Evolutionary conservation across 2,797 vertebrate genomes (phyloP), one percentile per base, ranked within the genome.

Genomic region (Catostomus latipinnis): DNA sequence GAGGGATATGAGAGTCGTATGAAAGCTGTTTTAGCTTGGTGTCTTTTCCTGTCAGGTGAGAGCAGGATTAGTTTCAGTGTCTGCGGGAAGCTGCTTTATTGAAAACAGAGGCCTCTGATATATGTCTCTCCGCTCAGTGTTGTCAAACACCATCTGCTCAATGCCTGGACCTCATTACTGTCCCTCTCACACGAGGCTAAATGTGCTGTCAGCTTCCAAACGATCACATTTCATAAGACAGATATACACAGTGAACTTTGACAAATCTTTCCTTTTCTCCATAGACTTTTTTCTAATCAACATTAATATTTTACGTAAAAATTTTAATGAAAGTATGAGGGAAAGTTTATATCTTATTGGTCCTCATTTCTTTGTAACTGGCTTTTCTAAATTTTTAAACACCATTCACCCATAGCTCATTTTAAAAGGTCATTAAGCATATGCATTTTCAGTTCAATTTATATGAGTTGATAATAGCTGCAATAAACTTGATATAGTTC

Each of bases 121-220:
- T 86, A 88, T 48, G 78, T 87, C 85, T 73, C 68, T 50, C 50
- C 57, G 4, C 76, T 88, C 83, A 60, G 85, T 88, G 86, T 88
- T 86, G 84, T 88, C 83, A 86, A 83, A 82, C 86, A 86, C 91
- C 91, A 94, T 93, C 91, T 94, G 91, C 80, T 89, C 86, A 87
- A 86, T 88, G 87, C 82, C 88, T 65, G 68, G 83, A 80, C 72
- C 84, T 89, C 90, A 92, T 93, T 92, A 92, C 34, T 88, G 85
- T 86, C 81, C 18, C 78, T 85, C 84, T 88, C 86, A 85, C 84
- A 86, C 77, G 84, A 67, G 86, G 69, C 80, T 81, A 87, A 88
- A 88, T 87, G 88, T 89, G 87, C 60, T 22, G n/a, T 34, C 46
- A 73, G 46, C 43, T 85, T 87, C 91, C 89, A 90, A 88, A 34